Evolutionary conservation across 1,140 invertebrate species (phyloP).

Genomic region (Lepidotrigona ventralis): DNA sequence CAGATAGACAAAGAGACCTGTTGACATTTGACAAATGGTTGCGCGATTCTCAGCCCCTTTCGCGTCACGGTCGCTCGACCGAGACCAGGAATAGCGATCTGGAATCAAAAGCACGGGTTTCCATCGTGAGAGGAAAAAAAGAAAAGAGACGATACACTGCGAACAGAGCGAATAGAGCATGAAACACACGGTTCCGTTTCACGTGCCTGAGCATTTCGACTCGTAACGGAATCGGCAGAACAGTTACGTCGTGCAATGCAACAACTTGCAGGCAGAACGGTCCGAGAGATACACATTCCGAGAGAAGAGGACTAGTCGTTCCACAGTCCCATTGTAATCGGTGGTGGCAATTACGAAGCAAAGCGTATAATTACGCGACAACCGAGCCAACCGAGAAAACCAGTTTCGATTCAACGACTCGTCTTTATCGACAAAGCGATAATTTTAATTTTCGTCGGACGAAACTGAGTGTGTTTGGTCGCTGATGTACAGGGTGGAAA

Average conservation of each 20-base stretch:
- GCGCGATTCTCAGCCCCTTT: background rate
- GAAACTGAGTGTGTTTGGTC: background rate
- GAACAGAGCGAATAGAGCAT: conserved; percentile 17
- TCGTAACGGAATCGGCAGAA: conserved; percentile 44
- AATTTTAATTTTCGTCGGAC: background rate
- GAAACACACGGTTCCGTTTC: background rate
- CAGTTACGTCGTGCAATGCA: conserved; percentile 25
- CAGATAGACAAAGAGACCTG: too few species aligned
- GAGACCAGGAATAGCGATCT: background rate
- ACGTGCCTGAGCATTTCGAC: conserved; percentile 30
- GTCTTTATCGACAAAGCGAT: background rate
- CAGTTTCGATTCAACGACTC: background rate
- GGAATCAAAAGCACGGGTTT: background rate
- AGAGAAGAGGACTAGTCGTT: conserved; percentile 3
- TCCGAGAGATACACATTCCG: background rate
- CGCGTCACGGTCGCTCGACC: background rate
- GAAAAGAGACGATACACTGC: background rate
- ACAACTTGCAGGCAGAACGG: background rate
- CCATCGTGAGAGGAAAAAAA: background rate
- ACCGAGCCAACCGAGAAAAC: background rate
- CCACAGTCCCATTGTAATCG: conserved; percentile 2
- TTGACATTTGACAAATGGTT: background rate
- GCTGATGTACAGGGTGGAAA: background rate
- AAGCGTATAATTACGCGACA: conserved; percentile 25
- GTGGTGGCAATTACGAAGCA: background rate